Percentiles rank a stretch among this genome's conserved stretches.
Conservation (phyloP, 2,113 vertebrate species). For the Siniperca chuatsi region DNA sequence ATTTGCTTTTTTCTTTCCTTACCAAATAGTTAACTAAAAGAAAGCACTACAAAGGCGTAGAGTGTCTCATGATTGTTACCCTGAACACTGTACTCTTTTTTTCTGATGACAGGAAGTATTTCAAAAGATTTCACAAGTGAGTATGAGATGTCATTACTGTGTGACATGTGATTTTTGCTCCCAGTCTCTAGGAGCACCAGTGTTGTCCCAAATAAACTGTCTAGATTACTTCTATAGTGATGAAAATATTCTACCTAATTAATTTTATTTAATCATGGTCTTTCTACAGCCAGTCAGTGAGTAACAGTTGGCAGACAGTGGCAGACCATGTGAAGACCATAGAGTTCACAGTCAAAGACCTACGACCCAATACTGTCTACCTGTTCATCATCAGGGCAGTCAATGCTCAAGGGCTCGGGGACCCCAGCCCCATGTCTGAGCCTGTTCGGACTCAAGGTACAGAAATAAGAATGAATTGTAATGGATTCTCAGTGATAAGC, state of each 20-base stretch:
- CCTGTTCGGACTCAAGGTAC: constrained; percentile 97
- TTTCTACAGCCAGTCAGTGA: constrained; percentile 90
- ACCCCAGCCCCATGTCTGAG: constrained; percentile 94
- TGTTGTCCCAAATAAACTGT: neutral
- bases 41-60: neutral
- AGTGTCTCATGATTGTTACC: constrained; percentile 1
- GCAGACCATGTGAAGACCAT: constrained; percentile 93
- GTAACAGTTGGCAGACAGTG: constrained; percentile 96
- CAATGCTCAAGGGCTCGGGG: constrained; percentile 92
- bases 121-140: constrained; percentile 21
- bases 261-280: constrained; percentile 21
- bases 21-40: neutral
- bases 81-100: constrained; percentile 7
- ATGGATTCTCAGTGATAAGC: neutral
- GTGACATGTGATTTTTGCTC: constrained; percentile 1
- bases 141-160: neutral
- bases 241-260: neutral
- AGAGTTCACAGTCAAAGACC: constrained; percentile 88
- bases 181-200: neutral
- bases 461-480: neutral
- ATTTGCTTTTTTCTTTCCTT: neutral
- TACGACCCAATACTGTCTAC: constrained; percentile 95
- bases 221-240: neutral
- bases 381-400: constrained; percentile 95
- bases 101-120: constrained; percentile 21